Base-by-base conservation (phyloP, 2,888 invertebrate species). In the Nomada ruficornis region DNA sequence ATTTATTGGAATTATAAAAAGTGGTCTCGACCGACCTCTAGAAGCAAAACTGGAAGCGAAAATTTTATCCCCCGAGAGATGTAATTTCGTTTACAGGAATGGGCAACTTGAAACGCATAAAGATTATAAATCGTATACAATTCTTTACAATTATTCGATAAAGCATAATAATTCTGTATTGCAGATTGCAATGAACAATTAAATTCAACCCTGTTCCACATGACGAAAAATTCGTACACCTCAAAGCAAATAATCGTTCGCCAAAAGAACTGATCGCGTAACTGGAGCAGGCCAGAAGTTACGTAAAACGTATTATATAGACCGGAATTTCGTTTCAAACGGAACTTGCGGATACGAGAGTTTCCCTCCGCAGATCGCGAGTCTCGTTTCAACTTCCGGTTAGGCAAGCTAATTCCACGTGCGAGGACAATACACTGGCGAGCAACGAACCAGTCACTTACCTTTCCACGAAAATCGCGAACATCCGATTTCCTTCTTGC, bases 401-500 rank as follows among this genome's bases (percentile, higher is more conserved):
- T 47, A 52, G 47, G 47, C 65, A 65, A 13, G 60, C 83, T 59
- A 55, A 74, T 78, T 63, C 69, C 63, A 57, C 69, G 60, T 20
- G 64, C 2, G 55, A 13, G 42, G 63, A 82, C 74, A 72, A 83
- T 60, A 57, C 50, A 1, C 11, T 7, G 18, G 44, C 55, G 44
- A n/a, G 59, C 36, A 13, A 68, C 57, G 72, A 81, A 36, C 70
- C 64, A 52, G 69, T 63, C 73, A 83, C 77, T 83, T 77, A 71
- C 36, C 57, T 59, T 59, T 42, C 60, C 62, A n/a, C 52, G 26
- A 83, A 88, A 89, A 84, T 89, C 83, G 88, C 87, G 55, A 68
- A 69, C 83, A 83, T 78, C 88, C 88, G 87, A 91, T 91, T 92
- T 92, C 91, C 91, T 90, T 91, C 90, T 92, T 88, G 87, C 89